Evolutionary conservation across 1,140 invertebrate species (phyloP).

Genomic region (Scaptomyza graminum): DNA sequence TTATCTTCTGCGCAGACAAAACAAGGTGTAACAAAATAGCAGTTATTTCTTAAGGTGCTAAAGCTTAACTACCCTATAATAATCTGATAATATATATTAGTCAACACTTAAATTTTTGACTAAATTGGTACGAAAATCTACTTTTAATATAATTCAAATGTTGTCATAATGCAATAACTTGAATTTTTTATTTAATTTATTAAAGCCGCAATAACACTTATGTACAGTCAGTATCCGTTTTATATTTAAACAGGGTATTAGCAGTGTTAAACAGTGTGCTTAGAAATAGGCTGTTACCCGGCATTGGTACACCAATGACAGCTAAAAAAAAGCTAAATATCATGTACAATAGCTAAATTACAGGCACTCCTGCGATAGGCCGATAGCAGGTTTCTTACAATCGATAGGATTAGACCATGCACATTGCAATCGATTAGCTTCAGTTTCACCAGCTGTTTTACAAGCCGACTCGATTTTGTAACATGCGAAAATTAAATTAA

Average conservation of each 20-base stretch:
- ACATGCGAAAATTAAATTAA: not conserved
- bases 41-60: not conserved
- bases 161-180: not conserved
- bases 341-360: not conserved
- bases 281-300: not conserved
- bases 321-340: not conserved
- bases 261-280: not conserved
- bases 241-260: not conserved
- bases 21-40: not conserved
- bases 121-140: no score
- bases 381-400: not conserved
- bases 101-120: not conserved
- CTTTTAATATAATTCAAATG: not conserved
- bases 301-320: not conserved
- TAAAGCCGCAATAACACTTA: not conserved
- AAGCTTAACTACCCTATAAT: not conserved
- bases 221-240: not conserved
- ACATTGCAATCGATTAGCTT: not conserved
- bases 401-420: not conserved
- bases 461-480: not conserved
- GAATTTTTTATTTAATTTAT: not conserved
- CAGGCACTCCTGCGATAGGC: not conserved
- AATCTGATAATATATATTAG: not conserved
- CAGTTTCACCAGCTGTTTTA: not conserved
- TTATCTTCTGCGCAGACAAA: slow-evolving; percentile 22